Base-by-base conservation (phyloP, 2,888 invertebrate genomes). In the Ophraella communa region DNA sequence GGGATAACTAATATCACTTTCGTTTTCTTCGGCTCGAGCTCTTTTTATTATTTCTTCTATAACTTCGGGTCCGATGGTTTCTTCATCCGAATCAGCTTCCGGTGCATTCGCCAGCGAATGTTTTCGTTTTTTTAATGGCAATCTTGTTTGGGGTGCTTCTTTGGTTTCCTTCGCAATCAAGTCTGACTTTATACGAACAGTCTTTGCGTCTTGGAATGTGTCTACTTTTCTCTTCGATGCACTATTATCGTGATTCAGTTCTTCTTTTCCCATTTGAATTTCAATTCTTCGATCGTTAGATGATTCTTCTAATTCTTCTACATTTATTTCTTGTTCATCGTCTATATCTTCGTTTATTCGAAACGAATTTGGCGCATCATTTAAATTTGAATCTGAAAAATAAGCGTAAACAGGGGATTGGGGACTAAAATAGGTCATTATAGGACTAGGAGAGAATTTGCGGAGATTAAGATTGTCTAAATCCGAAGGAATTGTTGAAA, bases 71-170 rank as follows among this genome's bases (percentile, higher is more conserved):
- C 59, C 65, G 4, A 67, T 39, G 11, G 65, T 62, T 20, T 69
- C 65, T 3, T 67, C 70, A 5, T 65, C 68, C 17, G 51, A 54
- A 3, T 47, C 24, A 42, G 69, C 61, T 64, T 58, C 44, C 7
- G 35, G 55, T n/a, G 33, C 21, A 39, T 67, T 65, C 5, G 62
- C 64, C 11, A 77, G 71, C 0, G 78, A 72, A 47, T 76, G 71
- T 63, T 77, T 74, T 3, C 80, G 73, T 65, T 80, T 80, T 62
- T 80, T 80, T 59, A 80, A 71, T 4, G 80, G 80, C 51, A 80
- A 62, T 21, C 73, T 66, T 4, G 73, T 75, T 62, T 78, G 76
- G 18, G 68, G 70, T 55, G 73, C 77, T 35, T 55, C 65, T 23
- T 57, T 53, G 7, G 24, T 45, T 30, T 18, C 44, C 8, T 53